A percentile compares a stretch with the other conserved stretches of the same genome.
Conservation (phyloP, 2,113 vertebrate species). For the Bagarius yarrelli region DNA sequence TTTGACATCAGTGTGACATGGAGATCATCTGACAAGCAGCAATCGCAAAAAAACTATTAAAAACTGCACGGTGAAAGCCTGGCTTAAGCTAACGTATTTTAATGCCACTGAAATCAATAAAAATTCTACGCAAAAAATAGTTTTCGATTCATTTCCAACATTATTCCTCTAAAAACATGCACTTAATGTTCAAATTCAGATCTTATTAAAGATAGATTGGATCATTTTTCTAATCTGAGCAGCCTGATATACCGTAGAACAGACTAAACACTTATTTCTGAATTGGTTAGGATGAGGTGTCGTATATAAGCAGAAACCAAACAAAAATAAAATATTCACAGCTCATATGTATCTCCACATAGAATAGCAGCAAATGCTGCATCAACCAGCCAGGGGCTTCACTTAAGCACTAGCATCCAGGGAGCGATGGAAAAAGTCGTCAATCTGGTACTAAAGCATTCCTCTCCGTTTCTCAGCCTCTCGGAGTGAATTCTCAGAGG, state of each 20-base stretch:
- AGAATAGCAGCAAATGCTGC: slow-evolving; percentile 31
- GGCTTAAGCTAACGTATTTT: no score
- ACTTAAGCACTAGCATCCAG: slow-evolving; percentile 43
- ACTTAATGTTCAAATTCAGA: not conserved
- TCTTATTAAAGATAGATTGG: slow-evolving; percentile 4
- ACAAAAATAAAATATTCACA: slow-evolving; percentile 11
- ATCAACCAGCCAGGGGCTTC: slow-evolving; percentile 30
- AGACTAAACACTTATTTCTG: not conserved
- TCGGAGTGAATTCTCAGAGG: slow-evolving; percentile 47
- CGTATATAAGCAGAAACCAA: not conserved
- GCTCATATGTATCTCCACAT: slow-evolving; percentile 57
- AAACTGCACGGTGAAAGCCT: no score
- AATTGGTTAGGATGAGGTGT: not conserved
- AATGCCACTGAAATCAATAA: no score
- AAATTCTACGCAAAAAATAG: no score
- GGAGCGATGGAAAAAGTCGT: slow-evolving; percentile 39
- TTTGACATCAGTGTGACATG: no score
- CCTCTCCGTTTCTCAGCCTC: slow-evolving; percentile 41
- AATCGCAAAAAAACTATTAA: no score
- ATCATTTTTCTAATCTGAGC: not conserved
- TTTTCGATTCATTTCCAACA: not conserved
- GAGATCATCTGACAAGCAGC: no score
- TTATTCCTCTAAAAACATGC: slow-evolving; percentile 1
- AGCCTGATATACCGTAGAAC: not conserved
- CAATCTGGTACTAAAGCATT: slow-evolving; percentile 40